Percentiles rank a stretch among this genome's conserved stretches.
phyloP scores from a whole-genome alignment of 2,113 vertebrate genomes.

The Ictalurus punctatus region DNA sequence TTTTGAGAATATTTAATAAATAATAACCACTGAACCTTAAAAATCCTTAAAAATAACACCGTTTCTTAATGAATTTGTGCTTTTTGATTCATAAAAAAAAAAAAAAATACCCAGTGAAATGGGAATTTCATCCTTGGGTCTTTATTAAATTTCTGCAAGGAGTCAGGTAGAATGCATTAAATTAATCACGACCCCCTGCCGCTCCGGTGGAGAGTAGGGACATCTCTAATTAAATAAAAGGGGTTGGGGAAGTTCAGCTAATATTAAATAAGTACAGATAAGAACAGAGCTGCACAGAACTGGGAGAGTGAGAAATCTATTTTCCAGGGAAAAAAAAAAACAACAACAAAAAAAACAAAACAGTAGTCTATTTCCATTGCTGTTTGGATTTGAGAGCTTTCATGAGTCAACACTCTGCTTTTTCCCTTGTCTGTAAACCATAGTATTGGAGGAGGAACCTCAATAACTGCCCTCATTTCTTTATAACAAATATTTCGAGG shows the following conservation, averaged over 20 bases:
- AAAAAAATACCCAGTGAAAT: too few species aligned
- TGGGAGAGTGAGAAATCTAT: conserved; percentile 1
- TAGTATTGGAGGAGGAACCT: not conserved
- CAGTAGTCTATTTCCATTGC: not conserved
- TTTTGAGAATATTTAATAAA: not conserved
- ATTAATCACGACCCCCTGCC: conserved; percentile 20
- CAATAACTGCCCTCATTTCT: not conserved
- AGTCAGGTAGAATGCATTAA: conserved; percentile 29
- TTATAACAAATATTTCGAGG: not conserved
- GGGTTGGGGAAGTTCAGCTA: conserved; percentile 36
- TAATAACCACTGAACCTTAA: not conserved
- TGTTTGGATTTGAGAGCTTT: not conserved
- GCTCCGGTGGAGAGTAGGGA: conserved; percentile 18
- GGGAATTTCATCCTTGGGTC: not conserved
- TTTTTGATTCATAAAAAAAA: not conserved
- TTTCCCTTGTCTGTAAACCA: not conserved
- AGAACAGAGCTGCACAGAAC: conserved; percentile 11
- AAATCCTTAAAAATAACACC: not conserved
- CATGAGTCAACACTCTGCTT: not conserved
- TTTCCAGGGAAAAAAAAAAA: not conserved
- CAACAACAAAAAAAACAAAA: not conserved
- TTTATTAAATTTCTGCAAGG: conserved; percentile 43
- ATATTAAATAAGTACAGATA: conserved; percentile 44
- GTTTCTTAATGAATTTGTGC: not conserved
- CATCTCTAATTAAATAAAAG: conserved; percentile 51